Conservation (phyloP, 2,113 vertebrate genomes). For the Pomatorhinus ruficollis region DNA sequence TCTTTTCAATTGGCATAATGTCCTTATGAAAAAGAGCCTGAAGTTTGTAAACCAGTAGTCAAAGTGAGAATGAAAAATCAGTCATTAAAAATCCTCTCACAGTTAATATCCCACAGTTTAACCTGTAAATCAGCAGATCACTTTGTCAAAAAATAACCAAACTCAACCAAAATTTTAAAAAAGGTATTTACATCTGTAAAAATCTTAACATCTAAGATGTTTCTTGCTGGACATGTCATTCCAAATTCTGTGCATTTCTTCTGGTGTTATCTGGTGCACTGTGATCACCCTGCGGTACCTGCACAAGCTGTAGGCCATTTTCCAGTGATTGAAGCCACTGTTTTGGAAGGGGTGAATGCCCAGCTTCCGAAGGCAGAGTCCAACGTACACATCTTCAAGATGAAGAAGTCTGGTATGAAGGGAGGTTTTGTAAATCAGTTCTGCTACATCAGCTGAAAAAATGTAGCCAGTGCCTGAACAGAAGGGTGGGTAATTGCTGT, state of each 20-base stretch:
- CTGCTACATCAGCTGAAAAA: constrained; percentile 95
- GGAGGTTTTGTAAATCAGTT: constrained; percentile 96
- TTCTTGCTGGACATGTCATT: constrained; percentile 99
- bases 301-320: constrained; percentile 98
- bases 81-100: constrained; percentile 71
- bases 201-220: constrained; percentile 92
- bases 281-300: constrained; percentile 95
- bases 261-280: constrained; percentile 96
- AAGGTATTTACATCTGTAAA: constrained; percentile 74
- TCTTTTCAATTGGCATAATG: constrained; percentile 1
- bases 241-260: constrained; percentile 99
- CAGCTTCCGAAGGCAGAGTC: constrained; percentile 93
- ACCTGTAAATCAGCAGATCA: constrained; percentile 53
- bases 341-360: constrained; percentile 98
- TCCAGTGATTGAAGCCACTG: constrained; percentile 99
- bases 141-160: constrained; percentile 55
- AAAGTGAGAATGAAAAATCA: constrained; percentile 62
- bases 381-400: constrained; percentile 97
- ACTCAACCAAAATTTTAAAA: constrained; percentile 38
- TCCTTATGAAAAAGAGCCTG: constrained; percentile 59
- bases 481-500: constrained; percentile 96
- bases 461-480: constrained; percentile 98
- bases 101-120: constrained; percentile 51
- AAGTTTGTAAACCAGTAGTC: constrained; percentile 59
- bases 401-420: constrained; percentile 95